phyloP scores from a whole-genome alignment of 2,888 invertebrate genomes.

The Conomelus anceps region DNA sequence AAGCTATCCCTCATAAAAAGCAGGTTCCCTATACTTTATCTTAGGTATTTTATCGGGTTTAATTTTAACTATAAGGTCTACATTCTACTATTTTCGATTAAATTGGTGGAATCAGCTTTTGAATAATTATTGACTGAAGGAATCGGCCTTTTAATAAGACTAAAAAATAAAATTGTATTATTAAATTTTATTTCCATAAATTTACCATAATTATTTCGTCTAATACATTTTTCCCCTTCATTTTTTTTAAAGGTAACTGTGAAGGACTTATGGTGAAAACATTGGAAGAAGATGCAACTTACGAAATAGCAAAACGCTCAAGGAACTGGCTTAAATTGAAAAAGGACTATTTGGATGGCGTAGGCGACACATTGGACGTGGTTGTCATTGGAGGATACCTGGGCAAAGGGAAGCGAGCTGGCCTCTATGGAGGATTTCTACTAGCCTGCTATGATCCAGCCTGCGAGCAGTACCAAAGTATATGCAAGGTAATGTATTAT shows the following conservation, averaged over 20 bases:
- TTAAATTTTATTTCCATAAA: too few relatives aligned
- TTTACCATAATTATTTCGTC: too few relatives aligned
- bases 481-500: slow-evolving; percentile 64
- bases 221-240: slow-evolving; percentile 3
- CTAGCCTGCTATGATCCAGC: slow-evolving; percentile 87
- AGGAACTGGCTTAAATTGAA: slow-evolving; percentile 94
- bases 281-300: slow-evolving; percentile 77
- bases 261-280: slow-evolving; percentile 99
- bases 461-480: slow-evolving; percentile 85
- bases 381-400: slow-evolving; percentile 92
- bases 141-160: too few relatives aligned
- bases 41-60: too few relatives aligned
- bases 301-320: slow-evolving; percentile 94
- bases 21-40: too few relatives aligned
- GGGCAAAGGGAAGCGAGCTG: slow-evolving; percentile 89
- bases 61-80: too few relatives aligned
- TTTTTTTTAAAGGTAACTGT: slow-evolving; percentile 67
- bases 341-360: slow-evolving; percentile 94
- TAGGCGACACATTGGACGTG: slow-evolving; percentile 92
- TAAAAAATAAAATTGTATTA: too few relatives aligned
- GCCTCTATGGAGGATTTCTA: slow-evolving; percentile 90
- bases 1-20: too few relatives aligned
- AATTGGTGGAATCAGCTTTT: too few relatives aligned
- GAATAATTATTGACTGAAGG: too few relatives aligned
- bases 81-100: too few relatives aligned